Percentiles rank a stretch among this genome's conserved stretches.
These are phyloP conservation scores for Eudorcas thomsonii DNA, from an alignment of 2,113 vertebrate species.

Conservation along the genomic window DNA sequence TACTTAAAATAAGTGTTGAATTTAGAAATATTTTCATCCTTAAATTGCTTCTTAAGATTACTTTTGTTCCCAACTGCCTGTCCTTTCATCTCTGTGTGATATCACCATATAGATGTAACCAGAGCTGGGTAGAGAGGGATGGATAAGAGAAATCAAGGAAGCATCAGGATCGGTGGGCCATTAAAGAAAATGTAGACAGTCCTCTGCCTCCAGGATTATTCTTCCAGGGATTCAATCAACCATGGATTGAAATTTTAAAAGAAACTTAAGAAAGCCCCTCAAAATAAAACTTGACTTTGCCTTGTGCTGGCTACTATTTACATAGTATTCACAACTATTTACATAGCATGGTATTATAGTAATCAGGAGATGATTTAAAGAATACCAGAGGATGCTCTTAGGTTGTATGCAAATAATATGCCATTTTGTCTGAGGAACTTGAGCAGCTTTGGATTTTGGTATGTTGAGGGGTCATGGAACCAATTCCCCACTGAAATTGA, in stretches of 20 bases:
- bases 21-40: background rate
- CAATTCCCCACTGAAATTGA: background rate
- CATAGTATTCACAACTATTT: background rate
- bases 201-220: background rate
- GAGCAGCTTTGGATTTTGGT: background rate
- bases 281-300: background rate
- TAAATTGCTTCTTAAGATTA: background rate
- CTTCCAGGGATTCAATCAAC: background rate
- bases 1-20: background rate
- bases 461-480: background rate
- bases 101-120: background rate
- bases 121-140: background rate
- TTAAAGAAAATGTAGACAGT: background rate
- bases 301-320: background rate
- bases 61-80: background rate
- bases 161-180: background rate
- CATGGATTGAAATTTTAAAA: background rate
- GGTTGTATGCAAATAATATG: background rate
- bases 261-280: background rate
- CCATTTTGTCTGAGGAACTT: background rate
- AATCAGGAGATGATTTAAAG: background rate
- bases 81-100: background rate
- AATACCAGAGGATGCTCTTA: background rate
- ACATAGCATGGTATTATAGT: background rate
- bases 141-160: background rate